These are phyloP conservation scores for Mormoops blainvillei DNA, from an alignment of 2,113 vertebrate genomes.

Conservation along the genomic window DNA sequence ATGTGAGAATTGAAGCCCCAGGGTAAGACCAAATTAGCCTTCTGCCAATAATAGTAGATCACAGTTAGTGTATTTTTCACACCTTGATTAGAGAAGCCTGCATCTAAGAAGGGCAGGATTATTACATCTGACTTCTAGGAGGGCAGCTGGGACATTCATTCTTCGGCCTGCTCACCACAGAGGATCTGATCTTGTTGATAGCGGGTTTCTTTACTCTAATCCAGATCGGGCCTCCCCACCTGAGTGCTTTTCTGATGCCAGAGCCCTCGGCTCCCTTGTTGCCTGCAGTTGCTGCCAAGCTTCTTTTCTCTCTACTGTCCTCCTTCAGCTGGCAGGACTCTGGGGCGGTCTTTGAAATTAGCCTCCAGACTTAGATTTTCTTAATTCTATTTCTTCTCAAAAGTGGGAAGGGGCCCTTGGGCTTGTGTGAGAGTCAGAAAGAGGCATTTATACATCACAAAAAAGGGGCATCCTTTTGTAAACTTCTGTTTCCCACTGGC, in stretches of 20 bases:
- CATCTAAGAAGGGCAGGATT: not conserved
- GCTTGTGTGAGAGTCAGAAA: not conserved
- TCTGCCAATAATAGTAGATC: not conserved
- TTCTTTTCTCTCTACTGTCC: not conserved
- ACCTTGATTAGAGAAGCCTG: constrained; percentile 3
- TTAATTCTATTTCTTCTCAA: not conserved
- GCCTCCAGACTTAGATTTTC: not conserved
- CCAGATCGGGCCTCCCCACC: not conserved
- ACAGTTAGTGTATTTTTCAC: constrained; percentile 3
- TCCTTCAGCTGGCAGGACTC: not conserved
- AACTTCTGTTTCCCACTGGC: not conserved
- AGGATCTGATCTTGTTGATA: not conserved
- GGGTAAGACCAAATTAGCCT: not conserved
- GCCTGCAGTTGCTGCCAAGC: not conserved
- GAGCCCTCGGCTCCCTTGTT: not conserved
- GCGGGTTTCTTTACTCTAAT: not conserved
- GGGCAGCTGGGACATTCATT: not conserved
- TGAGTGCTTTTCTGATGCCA: not conserved
- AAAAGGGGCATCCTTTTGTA: not conserved
- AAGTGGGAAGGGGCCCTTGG: not conserved
- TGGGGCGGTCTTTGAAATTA: constrained; percentile 3
- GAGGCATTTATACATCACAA: not conserved
- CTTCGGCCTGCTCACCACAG: not conserved
- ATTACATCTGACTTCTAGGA: constrained; percentile 3
- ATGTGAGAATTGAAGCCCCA: constrained; percentile 2